These are phyloP conservation scores for Horisme vitalbata DNA, from an alignment of 2,888 invertebrate genomes.

Conservation along the genomic window DNA sequence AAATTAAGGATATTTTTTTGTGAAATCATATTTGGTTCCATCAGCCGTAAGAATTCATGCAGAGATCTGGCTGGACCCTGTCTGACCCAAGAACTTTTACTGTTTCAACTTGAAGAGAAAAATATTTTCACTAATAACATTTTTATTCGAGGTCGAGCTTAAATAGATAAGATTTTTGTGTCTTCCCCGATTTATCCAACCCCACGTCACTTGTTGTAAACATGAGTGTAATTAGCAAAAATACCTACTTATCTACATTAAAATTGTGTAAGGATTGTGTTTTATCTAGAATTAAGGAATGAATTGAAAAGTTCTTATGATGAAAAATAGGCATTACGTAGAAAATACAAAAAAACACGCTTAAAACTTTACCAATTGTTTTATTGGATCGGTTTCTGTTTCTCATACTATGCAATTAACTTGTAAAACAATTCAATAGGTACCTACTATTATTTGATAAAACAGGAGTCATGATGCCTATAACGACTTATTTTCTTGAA, in stretches of 20 bases:
- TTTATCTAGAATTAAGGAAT: conserved; percentile 26
- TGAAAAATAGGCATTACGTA: conserved; percentile 34
- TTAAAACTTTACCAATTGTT: neutral
- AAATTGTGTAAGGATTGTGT: conserved; percentile 9
- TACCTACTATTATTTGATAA: no score
- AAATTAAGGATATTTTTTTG: no score
- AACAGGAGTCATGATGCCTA: no score
- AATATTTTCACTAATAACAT: conserved; percentile 19
- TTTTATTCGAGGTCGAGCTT: conserved; percentile 51
- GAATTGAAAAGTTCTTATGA: conserved; percentile 41
- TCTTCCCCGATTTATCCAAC: conserved; percentile 41
- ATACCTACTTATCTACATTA: conserved; percentile 13
- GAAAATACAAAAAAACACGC: conserved; percentile 22
- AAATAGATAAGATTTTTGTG: conserved; percentile 47
- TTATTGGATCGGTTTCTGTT: no score
- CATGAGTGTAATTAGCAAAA: conserved; percentile 20
- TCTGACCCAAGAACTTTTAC: conserved; percentile 2
- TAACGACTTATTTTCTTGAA: no score
- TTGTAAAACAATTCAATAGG: no score
- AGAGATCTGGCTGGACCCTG: no score
- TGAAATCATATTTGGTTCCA: no score
- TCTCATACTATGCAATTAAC: no score
- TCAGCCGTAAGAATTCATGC: no score
- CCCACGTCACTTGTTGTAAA: conserved; percentile 17
- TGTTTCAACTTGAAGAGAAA: conserved; percentile 1